Percentiles rank a stretch among this genome's conserved stretches.
Conservation (phyloP, 2,888 invertebrate species). For the Liposcelis brunnea region DNA sequence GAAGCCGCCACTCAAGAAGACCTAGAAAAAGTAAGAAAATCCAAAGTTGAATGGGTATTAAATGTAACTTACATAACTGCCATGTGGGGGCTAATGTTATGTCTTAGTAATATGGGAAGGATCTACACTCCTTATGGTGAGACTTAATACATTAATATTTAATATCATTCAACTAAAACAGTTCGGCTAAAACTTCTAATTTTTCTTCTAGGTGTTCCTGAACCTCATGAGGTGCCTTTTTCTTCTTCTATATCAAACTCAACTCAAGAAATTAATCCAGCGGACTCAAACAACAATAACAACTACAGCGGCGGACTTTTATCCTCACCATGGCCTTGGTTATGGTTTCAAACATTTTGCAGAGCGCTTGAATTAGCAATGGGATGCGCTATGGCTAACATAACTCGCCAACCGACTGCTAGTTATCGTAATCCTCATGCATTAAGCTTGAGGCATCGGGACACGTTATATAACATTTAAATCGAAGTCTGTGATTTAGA, state of each 20-base stretch:
- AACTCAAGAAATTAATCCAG: too few species aligned
- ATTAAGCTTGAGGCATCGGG: constrained; percentile 2
- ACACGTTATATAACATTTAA: background rate
- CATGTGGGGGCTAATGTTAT: constrained; percentile 32
- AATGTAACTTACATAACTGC: constrained; percentile 34
- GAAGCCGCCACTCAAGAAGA: constrained; percentile 7
- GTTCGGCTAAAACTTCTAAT: too few species aligned
- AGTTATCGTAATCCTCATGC: constrained; percentile 6
- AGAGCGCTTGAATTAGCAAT: constrained; percentile 30
- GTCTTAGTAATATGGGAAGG: constrained; percentile 30
- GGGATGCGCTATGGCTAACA: constrained; percentile 35
- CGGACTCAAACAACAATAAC: too few species aligned
- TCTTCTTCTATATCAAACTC: too few species aligned
- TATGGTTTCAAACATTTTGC: constrained; percentile 34
- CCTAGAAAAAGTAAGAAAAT: background rate
- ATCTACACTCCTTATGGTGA: constrained; percentile 34
- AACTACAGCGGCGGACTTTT: background rate
- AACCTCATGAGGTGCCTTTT: too few species aligned
- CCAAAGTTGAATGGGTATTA: constrained; percentile 23
- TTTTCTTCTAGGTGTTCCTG: too few species aligned
- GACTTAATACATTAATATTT: constrained; percentile 10
- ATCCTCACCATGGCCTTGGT: constrained; percentile 35
- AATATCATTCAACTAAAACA: too few species aligned
- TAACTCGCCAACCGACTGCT: constrained; percentile 30
- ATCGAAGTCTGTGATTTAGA: too few species aligned